Base-by-base conservation (phyloP, 1,140 invertebrate species). In the Drosophila ironensis region DNA sequence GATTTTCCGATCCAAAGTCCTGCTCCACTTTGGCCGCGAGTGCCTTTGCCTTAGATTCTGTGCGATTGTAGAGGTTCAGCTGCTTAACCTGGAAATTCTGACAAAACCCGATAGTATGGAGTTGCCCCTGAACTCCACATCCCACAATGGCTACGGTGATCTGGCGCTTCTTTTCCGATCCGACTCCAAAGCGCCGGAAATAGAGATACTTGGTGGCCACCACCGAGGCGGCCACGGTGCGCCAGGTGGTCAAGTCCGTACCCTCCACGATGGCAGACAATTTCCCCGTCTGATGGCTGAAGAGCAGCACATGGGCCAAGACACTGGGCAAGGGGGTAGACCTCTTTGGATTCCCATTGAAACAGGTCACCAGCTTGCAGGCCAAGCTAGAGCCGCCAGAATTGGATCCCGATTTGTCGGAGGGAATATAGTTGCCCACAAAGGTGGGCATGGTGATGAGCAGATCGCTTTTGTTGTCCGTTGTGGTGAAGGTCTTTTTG, bases 161-260 rank as follows among this genome's bases (percentile, higher is more conserved):
- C 0, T 35, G 7, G 1, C 12, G 27, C 5, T 50, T 20, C 4
- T 19, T 3, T 30, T 88, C 61, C 3, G 74, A 17, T 37, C 50
- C 53, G 17, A 33, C 0, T n/a, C 56, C 56, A 28, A 60, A 59
- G n/a, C 59, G 72, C 11, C 72, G 35, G 51, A 81, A 73, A 66
- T 88, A 89, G 0, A 91, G 67, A 70, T 93, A 91, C 80, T 93
- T 93, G 2, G 93, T 93, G 9, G 93, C 93, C 3, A 93, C 91
- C 28, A 91, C 88, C 1, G 93, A 93, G 17, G 92, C 93, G 25
- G 92, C 91, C 3, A 92, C 93, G 8, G 93, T 94, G 70, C 93
- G 91, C 91, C 91, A 92, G 5, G 89, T 90, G 35, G 93, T 94
- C 45, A 94, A 92, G 14, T 92, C 81, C 3, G 84, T 89, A 8